Base-by-base conservation (phyloP, 2,888 invertebrate species). In the Ceratothoa steindachneri region DNA sequence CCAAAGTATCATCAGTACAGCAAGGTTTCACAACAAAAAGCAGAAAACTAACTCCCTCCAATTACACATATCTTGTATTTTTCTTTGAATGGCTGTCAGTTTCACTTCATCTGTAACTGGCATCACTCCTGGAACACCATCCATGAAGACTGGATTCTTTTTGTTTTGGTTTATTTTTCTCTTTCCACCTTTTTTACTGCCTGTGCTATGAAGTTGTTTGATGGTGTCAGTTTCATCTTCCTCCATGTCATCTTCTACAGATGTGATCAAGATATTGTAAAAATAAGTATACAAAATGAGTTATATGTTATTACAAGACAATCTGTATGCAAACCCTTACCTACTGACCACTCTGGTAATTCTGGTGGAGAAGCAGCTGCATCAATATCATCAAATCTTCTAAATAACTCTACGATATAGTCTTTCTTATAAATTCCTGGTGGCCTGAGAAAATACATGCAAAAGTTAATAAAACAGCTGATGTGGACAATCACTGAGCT, bases 351-450 rank as follows among this genome's bases (percentile, higher is more conserved):
- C 69, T 90, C 89, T 0, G 97, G 98, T 71, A 90, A 85, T 0
- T 86, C 83, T 0, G 97, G 96, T 0, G 95, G 90, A 0, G 31
- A 22, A 1, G 70, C 60, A 3, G 83, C 83, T 81, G 88, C 90
- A 30, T 89, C 90, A 53, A 85, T 85, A 82, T 90, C 91, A 80
- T 91, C 95, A 83, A 91, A 96, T 1, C 93, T 87, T 73, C 86
- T 86, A 83, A 90, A 96, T 30, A 99, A 85, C 85, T 97, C 97
- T 81, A 89, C 86, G 71, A 99, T 88, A 84, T 99, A 99, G 83
- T 97, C 97, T 80, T 89, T 90, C 84, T 99, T 99, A 85, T 99
- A 99, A 82, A 99, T 99, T 24, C 99, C 99, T 0, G 97, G 95
- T 0, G 93, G 91, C 78, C 99, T 89, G 77, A 81, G 82, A 80